Evolutionary conservation across 2,797 vertebrate species (phyloP), one percentile per base, ranked within the genome.

Genomic region (Leptoclinus maculatus): DNA sequence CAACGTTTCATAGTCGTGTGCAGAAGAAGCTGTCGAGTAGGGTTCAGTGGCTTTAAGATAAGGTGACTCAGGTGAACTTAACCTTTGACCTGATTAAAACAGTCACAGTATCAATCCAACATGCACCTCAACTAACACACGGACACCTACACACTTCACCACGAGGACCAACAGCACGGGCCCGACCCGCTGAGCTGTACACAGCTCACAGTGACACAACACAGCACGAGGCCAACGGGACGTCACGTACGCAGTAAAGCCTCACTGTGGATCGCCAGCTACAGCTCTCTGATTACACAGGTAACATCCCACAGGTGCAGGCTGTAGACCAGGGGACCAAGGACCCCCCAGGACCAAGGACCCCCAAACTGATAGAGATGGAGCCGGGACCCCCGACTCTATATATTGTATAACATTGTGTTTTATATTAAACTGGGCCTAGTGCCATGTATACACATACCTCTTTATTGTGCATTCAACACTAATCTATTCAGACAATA

Each of bases 221-320:
- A n/a, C 68, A 27, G 45, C 3, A 57, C 74, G 58, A 74, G 76
- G 80, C 82, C 82, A 65, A 39, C 45, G 5, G 68, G 78, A 77
- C 47, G 69, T 64, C 64, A 79, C 29, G 23, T 27, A 32, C 38
- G 25, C 63, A 0, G 53, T 12, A 25, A 23, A 57, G 43, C 65
- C 67, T 75, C 19, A 70, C 57, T 65, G 7, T 60, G 72, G 70
- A 78, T 4, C n/a, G 19, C 9, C 27, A 9, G 84, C 76, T 67
- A n/a, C n/a, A 74, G 0, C 65, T 8, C 71, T 65, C 73, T 78
- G 71, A 57, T 74, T 60, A 74, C 39, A 71, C 68, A 56, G 19
- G 21, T 5, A 72, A n/a, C 29, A 56, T 76, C 82, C 63, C 23
- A 8, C 0, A 68, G 72, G 74, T 63, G 41, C 29, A 10, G 4